Percentiles rank a stretch among this genome's conserved stretches.
Evolutionary conservation across 2,888 invertebrate species (phyloP).

Genomic region (Acholoe squamosa): DNA sequence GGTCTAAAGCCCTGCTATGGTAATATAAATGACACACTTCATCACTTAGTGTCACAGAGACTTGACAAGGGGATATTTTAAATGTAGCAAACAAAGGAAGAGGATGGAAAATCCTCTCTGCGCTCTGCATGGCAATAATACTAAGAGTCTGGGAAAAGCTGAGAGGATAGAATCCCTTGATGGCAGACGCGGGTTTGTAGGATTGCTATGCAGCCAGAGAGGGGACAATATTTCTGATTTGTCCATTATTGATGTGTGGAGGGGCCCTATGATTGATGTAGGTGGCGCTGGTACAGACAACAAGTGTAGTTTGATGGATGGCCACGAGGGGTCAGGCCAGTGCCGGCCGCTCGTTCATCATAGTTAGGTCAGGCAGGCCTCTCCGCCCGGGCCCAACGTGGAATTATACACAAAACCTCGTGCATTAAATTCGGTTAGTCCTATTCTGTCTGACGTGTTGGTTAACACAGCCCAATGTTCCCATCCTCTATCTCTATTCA

Average conservation of each 20-base stretch:
- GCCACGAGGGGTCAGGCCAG: constrained; percentile 52
- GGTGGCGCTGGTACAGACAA: constrained; percentile 41
- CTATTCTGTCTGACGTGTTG: neutral
- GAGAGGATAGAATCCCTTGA: constrained; percentile 9
- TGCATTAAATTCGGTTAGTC: constrained; percentile 28
- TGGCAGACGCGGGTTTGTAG: neutral
- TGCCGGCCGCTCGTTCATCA: constrained; percentile 47
- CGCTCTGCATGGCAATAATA: neutral
- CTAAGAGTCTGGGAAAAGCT: neutral
- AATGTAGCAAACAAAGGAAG: neutral
- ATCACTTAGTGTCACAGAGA: neutral
- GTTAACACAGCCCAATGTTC: neutral
- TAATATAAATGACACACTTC: neutral
- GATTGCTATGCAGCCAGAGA: neutral
- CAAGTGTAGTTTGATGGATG: constrained; percentile 59
- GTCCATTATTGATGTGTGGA: constrained; percentile 56
- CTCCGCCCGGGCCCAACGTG: neutral
- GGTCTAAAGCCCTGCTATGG: neutral
- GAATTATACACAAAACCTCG: constrained; percentile 45
- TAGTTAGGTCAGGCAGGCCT: constrained; percentile 57
- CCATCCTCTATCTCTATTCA: neutral
- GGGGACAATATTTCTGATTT: constrained; percentile 60
- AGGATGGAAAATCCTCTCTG: neutral
- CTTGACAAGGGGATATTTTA: neutral
- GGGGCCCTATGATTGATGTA: constrained; percentile 60